phyloP scores from a whole-genome alignment of 2,113 vertebrate species.

The Martes martes region DNA sequence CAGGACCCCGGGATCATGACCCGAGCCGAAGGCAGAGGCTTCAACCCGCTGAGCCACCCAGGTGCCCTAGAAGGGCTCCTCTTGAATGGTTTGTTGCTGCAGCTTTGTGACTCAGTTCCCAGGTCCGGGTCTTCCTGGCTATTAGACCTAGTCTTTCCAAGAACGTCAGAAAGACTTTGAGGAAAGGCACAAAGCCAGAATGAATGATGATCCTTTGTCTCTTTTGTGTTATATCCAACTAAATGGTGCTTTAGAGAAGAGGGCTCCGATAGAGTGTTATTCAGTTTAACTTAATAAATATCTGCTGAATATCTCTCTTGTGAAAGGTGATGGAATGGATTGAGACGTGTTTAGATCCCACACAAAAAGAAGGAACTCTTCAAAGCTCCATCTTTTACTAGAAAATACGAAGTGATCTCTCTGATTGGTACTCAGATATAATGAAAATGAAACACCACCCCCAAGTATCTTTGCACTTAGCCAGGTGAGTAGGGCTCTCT shows the following conservation, averaged over 20 bases:
- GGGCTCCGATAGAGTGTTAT: neutral
- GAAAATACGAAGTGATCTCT: neutral
- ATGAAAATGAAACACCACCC: neutral
- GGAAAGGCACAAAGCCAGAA: neutral
- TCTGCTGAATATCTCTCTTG: neutral
- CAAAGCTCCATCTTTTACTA: neutral
- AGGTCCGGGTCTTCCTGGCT: accelerated
- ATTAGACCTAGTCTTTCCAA: neutral
- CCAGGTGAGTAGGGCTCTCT: neutral
- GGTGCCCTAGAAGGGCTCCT: neutral
- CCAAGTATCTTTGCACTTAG: neutral
- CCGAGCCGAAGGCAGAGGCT: no score
- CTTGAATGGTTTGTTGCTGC: no score
- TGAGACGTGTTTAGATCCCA: neutral
- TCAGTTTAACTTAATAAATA: neutral
- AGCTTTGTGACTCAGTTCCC: neutral
- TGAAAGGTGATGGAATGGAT: neutral
- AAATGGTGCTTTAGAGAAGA: neutral
- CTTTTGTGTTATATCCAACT: neutral
- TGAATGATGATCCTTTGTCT: neutral
- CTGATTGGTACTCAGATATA: neutral
- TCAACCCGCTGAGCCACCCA: no score
- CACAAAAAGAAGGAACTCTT: neutral
- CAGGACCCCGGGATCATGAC: no score
- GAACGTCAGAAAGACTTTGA: neutral